Conservation (phyloP, 2,113 vertebrate genomes). For the Arvicanthis niloticus region DNA sequence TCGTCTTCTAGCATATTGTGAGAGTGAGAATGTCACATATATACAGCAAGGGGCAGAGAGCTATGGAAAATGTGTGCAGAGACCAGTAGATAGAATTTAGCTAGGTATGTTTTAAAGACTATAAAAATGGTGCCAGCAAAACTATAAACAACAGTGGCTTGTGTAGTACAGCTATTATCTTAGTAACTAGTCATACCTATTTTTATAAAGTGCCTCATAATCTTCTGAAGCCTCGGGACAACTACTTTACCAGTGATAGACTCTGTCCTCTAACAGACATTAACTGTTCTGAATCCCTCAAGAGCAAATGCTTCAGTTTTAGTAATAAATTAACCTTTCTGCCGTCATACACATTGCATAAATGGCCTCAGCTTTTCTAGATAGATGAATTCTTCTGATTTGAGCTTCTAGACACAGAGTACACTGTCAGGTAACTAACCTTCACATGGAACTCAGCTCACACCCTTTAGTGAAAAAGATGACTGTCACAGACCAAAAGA, state of each 20-base stretch:
- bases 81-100: background rate
- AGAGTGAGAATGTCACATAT: background rate
- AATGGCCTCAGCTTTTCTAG: background rate
- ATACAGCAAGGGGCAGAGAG: accelerated
- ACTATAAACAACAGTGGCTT: background rate
- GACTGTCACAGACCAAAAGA: background rate
- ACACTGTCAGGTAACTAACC: background rate
- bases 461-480: background rate
- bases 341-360: background rate
- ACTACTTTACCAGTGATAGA: background rate
- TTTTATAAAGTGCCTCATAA: background rate
- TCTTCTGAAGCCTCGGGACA: background rate
- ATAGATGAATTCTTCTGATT: background rate
- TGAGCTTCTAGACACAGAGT: background rate
- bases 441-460: background rate
- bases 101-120: background rate
- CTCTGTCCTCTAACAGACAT: background rate
- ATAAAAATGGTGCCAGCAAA: slow-evolving; percentile 8
- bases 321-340: slow-evolving; percentile 10
- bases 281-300: background rate
- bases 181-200: background rate
- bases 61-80: background rate
- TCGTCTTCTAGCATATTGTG: background rate
- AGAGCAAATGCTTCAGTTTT: slow-evolving; percentile 15
- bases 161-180: background rate